A percentile compares a stretch with the other conserved stretches of the same genome.
Evolutionary conservation across 2,888 invertebrate genomes (phyloP).

Genomic region (Malacosoma neustria): DNA sequence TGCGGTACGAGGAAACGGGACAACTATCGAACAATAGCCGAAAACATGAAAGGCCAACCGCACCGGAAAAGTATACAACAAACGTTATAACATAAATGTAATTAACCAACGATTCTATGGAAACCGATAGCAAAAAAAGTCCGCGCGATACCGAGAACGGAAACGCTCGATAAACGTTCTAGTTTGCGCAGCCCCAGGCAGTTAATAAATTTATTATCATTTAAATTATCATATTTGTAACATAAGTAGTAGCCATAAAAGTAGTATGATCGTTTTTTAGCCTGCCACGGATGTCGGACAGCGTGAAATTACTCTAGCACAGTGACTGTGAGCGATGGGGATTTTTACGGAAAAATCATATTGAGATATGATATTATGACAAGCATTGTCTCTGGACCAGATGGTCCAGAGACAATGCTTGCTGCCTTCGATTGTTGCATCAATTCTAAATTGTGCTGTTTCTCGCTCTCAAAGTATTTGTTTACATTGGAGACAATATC

Average conservation of each 20-base stretch:
- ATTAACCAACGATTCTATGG: conserved; percentile 36
- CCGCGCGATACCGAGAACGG: conserved; percentile 40
- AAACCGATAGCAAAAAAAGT: conserved; percentile 44
- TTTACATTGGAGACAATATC: too few relatives aligned
- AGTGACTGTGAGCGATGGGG: conserved; percentile 11
- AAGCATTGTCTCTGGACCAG: too few relatives aligned
- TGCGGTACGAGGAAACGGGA: background rate
- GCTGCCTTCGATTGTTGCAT: too few relatives aligned
- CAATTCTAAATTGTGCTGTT: too few relatives aligned
- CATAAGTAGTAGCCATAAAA: conserved; percentile 39
- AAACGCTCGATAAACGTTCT: conserved; percentile 54
- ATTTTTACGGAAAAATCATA: conserved; percentile 8
- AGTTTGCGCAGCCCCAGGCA: conserved; percentile 27
- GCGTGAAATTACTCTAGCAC: conserved; percentile 47
- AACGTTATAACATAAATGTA: conserved; percentile 32
- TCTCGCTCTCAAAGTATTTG: too few relatives aligned
- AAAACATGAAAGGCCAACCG: conserved; percentile 28
- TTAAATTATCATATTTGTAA: conserved; percentile 53
- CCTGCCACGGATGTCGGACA: conserved; percentile 30
- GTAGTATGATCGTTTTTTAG: conserved; percentile 49
- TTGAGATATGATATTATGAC: background rate
- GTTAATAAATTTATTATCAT: conserved; percentile 47
- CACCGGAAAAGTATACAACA: conserved; percentile 30
- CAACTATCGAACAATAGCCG: conserved; percentile 4
- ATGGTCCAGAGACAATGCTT: too few relatives aligned